Evolutionary conservation across 2,888 invertebrate genomes (phyloP).

Genomic region (Dendrolimus pini): DNA sequence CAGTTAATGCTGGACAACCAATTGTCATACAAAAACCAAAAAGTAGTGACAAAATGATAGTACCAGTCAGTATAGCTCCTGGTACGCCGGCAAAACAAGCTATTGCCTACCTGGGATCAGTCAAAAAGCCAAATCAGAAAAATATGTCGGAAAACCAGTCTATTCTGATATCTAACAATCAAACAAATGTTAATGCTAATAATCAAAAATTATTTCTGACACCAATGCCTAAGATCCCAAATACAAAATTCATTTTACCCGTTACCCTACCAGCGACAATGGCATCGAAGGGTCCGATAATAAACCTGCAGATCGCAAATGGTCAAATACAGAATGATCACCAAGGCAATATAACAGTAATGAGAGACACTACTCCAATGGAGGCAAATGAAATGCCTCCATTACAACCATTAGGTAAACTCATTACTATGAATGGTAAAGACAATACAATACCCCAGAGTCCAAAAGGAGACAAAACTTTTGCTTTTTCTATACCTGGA

Average conservation of each 20-base stretch:
- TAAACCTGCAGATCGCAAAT: conserved; percentile 82
- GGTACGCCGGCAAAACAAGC: conserved; percentile 59
- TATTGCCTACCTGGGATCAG: conserved; percentile 72
- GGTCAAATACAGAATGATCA: conserved; percentile 78
- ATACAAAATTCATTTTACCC: conserved; percentile 73
- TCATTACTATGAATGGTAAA: conserved; percentile 47
- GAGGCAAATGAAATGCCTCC: conserved; percentile 61
- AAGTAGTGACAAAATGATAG: conserved; percentile 62
- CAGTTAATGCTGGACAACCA: conserved; percentile 62
- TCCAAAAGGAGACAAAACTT: conserved; percentile 52
- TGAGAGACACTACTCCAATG: conserved; percentile 58
- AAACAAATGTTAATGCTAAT: conserved; percentile 48
- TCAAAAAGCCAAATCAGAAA: conserved; percentile 66
- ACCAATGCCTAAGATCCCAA: conserved; percentile 77
- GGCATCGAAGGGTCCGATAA: conserved; percentile 76
- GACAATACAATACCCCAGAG: conserved; percentile 41
- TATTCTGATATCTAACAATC: conserved; percentile 65
- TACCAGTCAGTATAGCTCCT: conserved; percentile 65
- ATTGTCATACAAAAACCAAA: conserved; percentile 77
- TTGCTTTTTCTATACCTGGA: conserved; percentile 58
- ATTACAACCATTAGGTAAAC: conserved; percentile 55
- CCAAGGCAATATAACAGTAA: conserved; percentile 78
- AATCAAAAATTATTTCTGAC: conserved; percentile 77
- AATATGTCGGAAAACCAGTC: conserved; percentile 58
- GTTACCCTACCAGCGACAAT: conserved; percentile 71